These are phyloP conservation scores for Geococcyx californianus DNA, from an alignment of 2,113 vertebrate species.

Conservation along the genomic window DNA sequence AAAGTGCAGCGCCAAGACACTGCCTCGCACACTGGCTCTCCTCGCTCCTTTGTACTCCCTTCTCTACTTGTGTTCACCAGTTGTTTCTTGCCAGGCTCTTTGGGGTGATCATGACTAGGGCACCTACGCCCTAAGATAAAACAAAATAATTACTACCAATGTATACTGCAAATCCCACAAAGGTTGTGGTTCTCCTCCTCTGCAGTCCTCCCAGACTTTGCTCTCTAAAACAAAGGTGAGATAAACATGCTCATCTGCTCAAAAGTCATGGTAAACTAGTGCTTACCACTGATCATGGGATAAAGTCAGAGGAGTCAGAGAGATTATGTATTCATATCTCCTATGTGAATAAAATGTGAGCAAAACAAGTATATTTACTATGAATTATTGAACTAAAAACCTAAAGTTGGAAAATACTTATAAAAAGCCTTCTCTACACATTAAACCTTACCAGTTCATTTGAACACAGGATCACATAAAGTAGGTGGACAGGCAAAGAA, in stretches of 20 bases:
- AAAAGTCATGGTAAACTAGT: neutral
- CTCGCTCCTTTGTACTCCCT: constrained; percentile 43
- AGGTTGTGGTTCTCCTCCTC: constrained; percentile 9
- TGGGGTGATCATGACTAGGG: constrained; percentile 12
- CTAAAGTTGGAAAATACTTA: neutral
- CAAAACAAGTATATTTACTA: neutral
- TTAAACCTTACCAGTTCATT: neutral
- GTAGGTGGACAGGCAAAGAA: neutral
- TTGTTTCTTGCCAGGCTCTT: constrained; percentile 42
- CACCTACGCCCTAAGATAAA: constrained; percentile 53
- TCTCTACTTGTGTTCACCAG: constrained; percentile 29
- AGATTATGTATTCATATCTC: neutral
- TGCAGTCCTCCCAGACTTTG: neutral
- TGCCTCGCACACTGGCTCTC: neutral
- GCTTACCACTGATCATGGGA: neutral
- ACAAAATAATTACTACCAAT: constrained; percentile 5
- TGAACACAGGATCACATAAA: neutral
- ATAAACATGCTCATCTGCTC: neutral
- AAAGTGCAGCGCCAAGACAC: constrained; percentile 43
- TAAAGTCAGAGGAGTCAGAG: neutral
- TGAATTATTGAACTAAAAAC: neutral
- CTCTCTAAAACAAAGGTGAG: constrained; percentile 20
- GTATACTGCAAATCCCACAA: constrained; percentile 28
- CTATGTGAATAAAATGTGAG: neutral
- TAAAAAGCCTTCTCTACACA: neutral